phyloP scores from a whole-genome alignment of 92 coral and sea anemone species.

The Zoanthus sociatus region DNA sequence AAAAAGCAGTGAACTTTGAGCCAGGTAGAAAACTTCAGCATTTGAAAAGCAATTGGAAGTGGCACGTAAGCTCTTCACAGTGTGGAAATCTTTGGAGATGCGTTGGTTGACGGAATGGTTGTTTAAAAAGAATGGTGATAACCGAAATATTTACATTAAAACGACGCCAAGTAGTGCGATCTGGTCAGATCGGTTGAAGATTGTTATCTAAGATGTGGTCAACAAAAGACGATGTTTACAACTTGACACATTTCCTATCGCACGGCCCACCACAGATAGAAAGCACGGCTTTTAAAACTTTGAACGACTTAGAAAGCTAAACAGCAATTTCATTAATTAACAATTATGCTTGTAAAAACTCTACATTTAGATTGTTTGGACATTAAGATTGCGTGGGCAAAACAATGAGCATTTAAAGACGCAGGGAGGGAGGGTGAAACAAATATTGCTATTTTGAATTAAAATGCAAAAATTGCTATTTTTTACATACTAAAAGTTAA shows the following conservation, averaged over 20 bases:
- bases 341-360: neutral
- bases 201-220: slow-evolving; percentile 5
- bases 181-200: neutral
- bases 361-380: neutral
- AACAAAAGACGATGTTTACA: neutral
- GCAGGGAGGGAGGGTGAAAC: too few relatives aligned
- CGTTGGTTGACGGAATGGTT: neutral
- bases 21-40: neutral
- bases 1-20: neutral
- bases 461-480: too few relatives aligned
- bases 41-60: neutral
- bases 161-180: neutral
- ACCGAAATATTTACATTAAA: neutral
- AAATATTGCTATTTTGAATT: too few relatives aligned
- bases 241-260: neutral
- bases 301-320: neutral
- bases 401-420: too few relatives aligned
- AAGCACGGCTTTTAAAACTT: neutral
- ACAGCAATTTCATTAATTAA: neutral
- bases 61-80: neutral
- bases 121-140: neutral
- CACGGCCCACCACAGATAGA: neutral
- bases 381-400: neutral
- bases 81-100: neutral
- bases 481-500: too few relatives aligned